Evolutionary conservation across 2,888 invertebrate genomes (phyloP), one percentile per base, ranked within the genome.

Genomic region (Noctua pronuba): DNA sequence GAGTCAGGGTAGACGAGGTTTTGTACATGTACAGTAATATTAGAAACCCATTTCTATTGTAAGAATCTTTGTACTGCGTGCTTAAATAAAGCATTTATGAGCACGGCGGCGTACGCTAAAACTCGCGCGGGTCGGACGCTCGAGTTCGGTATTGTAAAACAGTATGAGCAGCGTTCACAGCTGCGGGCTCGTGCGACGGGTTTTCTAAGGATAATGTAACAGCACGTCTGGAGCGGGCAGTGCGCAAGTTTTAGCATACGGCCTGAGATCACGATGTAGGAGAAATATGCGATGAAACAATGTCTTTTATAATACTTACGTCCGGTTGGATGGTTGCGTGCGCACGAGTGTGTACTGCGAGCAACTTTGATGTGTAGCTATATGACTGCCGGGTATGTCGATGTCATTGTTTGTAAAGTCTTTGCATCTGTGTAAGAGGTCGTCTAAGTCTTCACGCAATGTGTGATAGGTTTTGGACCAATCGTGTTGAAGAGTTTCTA

Each of bases 41-140:
- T 83, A 77, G 83, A 73, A 86, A 83, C 83, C 86, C 77, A 77
- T 83, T 86, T 83, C 83, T 85, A 83, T 69, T 77, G 44, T 82
- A 85, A 73, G 69, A 67, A 75, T 46, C 60, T 68, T 41, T 58
- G 64, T 70, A 80, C 60, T 73, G 75, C 68, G 69, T 79, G 66
- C 58, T 76, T 74, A 46, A 13, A 65, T 10, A 38, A 18, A 49
- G 41, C n/a, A 60, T 31, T 3, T 35, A 35, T 35, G 35, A 35
- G 5, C 35, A 4, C 35, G 8, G 31, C 28, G 58, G 58, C 1
- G 31, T 60, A 31, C 31, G 60, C 18, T 31, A 28, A 60, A 60
- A 60, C 8, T 31, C 18, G 18, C 31, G 31, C 18, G 18, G 7
- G 58, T 31, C 28, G 28, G 8, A 31, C 28, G 28, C 18, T 58